Base-by-base conservation (phyloP, 2,888 invertebrate species). In the Trimorus sp. region DNA sequence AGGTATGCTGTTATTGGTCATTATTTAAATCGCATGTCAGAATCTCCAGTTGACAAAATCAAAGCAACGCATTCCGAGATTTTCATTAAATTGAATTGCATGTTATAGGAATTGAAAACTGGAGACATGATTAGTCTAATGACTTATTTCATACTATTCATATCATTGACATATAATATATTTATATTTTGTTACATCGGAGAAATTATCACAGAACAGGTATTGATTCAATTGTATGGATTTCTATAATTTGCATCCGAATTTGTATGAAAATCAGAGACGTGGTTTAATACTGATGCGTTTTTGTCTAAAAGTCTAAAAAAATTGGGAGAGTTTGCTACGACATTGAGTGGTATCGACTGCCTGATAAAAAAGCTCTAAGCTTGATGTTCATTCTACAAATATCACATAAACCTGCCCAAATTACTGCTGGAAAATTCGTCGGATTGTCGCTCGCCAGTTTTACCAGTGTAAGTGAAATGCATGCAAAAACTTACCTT, bases 211-310 rank as follows among this genome's bases (percentile, higher is more conserved):
- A 75, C 70, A 8, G 48, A 42, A 14, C 63, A 80, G 45, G 75
- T 75, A 70, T 38, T 12, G n/a, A 58, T 7, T 58, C 14, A n/a
- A 58, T 45, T 45, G 9, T 6, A 89, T 91, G 93, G n/a, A 6
- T 6, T 45, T 45, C 9, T 91, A 1, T 26, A 26, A 1, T 26
- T 26, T 26, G 1, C 26, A 4, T 26, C 4, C 26, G 1, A 26
- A 1, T 26, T 26, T 26, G 1, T 4, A 4, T 26, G 1, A 4
- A 26, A 26, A 26, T 26, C 26, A 3, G 26, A 26, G 2, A 26
- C 26, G 26, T 26, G 2, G 26, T 26, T 26, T 26, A 26, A 26
- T 26, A 26, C 26, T 26, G 26, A 26, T n/a, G 4, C 26, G 26
- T 49, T 53, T 60, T 26, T 49, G 14, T 53, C n/a, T 11, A 45